Percentiles rank a stretch among this genome's conserved stretches.
phyloP scores from a whole-genome alignment of 2,113 vertebrate genomes.

The Sylvilagus bachmani region DNA sequence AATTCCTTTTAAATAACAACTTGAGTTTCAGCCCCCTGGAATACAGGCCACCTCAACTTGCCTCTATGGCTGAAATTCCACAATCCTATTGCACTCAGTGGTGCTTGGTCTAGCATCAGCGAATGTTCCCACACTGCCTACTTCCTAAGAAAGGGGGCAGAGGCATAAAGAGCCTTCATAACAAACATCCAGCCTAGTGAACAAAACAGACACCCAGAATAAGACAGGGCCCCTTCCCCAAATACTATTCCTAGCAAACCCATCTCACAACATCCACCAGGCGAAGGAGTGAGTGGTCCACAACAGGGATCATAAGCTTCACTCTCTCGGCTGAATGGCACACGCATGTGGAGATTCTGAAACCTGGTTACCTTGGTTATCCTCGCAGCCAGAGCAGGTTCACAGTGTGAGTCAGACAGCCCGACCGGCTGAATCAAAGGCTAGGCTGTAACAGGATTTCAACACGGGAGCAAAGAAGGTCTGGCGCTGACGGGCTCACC shows the following conservation, averaged over 20 bases:
- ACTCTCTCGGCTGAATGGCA: constrained; percentile 13
- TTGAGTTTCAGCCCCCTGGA: neutral
- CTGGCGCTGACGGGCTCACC: neutral
- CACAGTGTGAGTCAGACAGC: neutral
- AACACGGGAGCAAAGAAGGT: neutral
- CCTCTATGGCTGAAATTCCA: neutral
- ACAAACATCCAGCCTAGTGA: neutral
- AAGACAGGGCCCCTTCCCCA: neutral
- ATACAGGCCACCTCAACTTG: neutral
- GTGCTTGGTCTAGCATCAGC: neutral
- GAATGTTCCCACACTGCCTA: neutral
- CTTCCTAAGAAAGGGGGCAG: neutral
- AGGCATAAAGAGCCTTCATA: neutral
- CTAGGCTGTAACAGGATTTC: neutral
- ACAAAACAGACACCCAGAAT: neutral
- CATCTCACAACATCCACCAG: neutral
- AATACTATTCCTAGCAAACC: neutral
- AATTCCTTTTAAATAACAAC: neutral
- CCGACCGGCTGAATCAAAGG: neutral
- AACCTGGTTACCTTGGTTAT: constrained; percentile 1
- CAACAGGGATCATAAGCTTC: neutral
- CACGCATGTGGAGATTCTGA: neutral
- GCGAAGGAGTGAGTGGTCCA: neutral
- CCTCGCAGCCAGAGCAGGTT: neutral
- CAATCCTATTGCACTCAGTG: neutral